Percentiles rank a stretch among this genome's conserved stretches.
phyloP scores from a whole-genome alignment of 2,797 vertebrate species.

The Loris lydekkerianus region DNA sequence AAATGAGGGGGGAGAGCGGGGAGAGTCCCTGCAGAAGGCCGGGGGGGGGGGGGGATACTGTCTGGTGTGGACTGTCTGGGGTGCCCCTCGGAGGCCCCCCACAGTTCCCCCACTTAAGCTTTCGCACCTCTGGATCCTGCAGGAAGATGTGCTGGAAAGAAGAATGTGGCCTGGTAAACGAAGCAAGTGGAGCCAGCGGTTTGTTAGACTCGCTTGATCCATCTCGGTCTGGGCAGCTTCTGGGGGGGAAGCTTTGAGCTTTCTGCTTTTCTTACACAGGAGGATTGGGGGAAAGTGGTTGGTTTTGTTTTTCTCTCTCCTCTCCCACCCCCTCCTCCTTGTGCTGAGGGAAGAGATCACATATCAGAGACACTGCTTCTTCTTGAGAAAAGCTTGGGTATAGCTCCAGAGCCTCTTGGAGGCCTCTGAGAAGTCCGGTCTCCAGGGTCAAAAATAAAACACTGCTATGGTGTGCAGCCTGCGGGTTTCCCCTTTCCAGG shows the following conservation, averaged over 20 bases:
- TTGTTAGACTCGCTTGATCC: neutral
- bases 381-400: neutral
- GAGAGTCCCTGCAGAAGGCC: conserved; percentile 73
- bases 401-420: neutral
- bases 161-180: fast-evolving
- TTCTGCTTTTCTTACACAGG: neutral
- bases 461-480: neutral
- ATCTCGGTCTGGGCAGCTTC: neutral
- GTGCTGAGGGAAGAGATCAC: conserved; percentile 59
- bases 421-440: conserved; percentile 66
- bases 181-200: neutral
- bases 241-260: conserved; percentile 47
- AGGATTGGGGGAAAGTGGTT: conserved; percentile 1
- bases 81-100: conserved; percentile 54
- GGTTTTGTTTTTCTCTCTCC: conserved; percentile 47
- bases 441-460: conserved; percentile 65
- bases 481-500: conserved; percentile 50
- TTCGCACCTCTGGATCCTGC: neutral
- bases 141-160: conserved; percentile 62
- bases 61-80: neutral
- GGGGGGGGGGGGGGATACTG: conserved; percentile 33
- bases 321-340: fast-evolving
- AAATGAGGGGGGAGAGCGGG: conserved; percentile 82
- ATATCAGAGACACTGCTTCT: conserved; percentile 64
- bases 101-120: conserved; percentile 36